Evolutionary conservation across 2,113 vertebrate species (phyloP).

Genomic region (Corythornis madagascariensis): DNA sequence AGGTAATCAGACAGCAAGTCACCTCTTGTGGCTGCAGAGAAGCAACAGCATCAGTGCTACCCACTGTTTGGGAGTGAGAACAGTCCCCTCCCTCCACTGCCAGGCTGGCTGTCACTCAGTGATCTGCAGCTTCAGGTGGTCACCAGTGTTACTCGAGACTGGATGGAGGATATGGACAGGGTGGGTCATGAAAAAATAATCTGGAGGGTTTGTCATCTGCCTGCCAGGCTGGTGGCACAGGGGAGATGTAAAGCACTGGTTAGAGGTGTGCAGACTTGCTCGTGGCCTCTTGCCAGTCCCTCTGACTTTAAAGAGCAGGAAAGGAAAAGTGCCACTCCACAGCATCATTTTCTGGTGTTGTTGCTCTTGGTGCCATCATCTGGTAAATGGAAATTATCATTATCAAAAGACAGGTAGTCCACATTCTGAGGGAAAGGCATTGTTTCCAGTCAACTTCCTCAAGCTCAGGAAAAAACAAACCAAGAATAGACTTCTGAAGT

Average conservation of each 20-base stretch:
- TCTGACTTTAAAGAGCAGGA: background rate
- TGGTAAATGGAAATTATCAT: background rate
- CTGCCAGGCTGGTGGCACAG: background rate
- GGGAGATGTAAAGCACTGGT: background rate
- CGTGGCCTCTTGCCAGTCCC: background rate
- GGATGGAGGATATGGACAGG: background rate
- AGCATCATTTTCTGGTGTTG: background rate
- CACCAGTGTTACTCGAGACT: background rate
- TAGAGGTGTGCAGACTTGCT: background rate
- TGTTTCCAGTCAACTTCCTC: background rate
- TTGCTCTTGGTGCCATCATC: background rate
- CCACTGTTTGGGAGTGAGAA: background rate
- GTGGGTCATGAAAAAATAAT: background rate
- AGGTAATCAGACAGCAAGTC: background rate
- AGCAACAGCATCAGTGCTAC: background rate
- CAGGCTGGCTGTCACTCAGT: background rate
- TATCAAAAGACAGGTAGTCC: background rate
- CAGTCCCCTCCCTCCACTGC: accelerated
- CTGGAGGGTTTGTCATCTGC: background rate
- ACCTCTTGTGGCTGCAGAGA: background rate
- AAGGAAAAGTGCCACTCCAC: background rate
- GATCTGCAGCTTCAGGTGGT: background rate
- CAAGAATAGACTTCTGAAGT: background rate
- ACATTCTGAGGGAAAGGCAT: background rate
- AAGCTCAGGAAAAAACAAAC: background rate